phyloP scores from a whole-genome alignment of 2,113 vertebrate genomes.

The Ariopsis seemanni region DNA sequence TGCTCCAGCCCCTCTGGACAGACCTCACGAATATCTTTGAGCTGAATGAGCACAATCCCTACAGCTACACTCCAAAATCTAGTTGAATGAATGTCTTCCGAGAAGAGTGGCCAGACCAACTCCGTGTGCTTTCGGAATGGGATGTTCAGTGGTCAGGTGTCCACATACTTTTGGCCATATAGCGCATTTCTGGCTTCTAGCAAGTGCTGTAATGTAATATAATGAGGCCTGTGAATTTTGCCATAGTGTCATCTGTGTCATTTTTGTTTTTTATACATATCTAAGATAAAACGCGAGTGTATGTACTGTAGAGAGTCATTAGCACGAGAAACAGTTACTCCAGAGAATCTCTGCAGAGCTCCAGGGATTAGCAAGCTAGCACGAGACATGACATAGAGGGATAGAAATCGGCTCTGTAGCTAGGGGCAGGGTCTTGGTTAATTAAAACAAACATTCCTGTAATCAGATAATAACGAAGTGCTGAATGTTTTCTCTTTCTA shows the following conservation, averaged over 20 bases:
- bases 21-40: background rate
- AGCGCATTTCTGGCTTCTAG: background rate
- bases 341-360: background rate
- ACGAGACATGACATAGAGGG: conserved; percentile 44
- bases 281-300: background rate
- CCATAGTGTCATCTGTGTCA: too few relatives aligned
- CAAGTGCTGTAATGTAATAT: background rate
- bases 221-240: too few relatives aligned
- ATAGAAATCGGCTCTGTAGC: conserved; percentile 17
- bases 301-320: background rate
- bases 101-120: too few relatives aligned
- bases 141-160: background rate
- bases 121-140: too few relatives aligned
- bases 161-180: background rate
- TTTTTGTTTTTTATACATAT: background rate
- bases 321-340: background rate
- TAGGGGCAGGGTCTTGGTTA: background rate
- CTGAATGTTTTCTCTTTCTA: background rate
- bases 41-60: background rate
- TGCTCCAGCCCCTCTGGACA: background rate
- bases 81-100: background rate
- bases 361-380: background rate
- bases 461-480: background rate
- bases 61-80: background rate
- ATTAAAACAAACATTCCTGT: conserved; percentile 27